Conservation (phyloP, 2,113 vertebrate genomes). For the Amphiprion ocellaris region DNA sequence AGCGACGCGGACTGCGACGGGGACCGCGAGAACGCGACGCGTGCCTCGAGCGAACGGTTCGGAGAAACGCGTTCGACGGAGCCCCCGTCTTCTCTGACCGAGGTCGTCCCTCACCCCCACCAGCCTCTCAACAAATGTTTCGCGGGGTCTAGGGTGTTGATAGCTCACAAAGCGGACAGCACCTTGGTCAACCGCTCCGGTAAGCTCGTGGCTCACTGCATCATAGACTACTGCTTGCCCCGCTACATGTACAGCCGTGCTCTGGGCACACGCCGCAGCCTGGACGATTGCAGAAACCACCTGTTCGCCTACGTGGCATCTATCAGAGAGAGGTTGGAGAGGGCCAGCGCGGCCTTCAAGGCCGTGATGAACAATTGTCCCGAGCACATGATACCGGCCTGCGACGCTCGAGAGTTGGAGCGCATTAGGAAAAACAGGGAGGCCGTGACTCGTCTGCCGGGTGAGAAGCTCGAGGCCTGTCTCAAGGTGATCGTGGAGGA, state of each 20-base stretch:
- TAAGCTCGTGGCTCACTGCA: neutral
- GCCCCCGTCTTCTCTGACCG: too few species aligned
- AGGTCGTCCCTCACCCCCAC: neutral
- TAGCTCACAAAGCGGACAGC: neutral
- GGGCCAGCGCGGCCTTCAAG: neutral
- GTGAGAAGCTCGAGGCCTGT: neutral
- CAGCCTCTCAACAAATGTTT: neutral
- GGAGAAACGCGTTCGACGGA: too few species aligned
- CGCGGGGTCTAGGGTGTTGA: neutral
- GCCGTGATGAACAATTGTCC: slow-evolving; percentile 10
- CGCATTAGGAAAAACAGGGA: too few species aligned
- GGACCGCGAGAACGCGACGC: too few species aligned
- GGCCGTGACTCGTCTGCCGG: neutral
- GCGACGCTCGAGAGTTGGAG: neutral
- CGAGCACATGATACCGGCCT: slow-evolving; percentile 1
- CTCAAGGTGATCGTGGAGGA: neutral
- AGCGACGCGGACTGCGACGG: too few species aligned
- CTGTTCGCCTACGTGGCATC: fast-evolving
- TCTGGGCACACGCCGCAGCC: too few species aligned
- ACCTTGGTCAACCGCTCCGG: neutral
- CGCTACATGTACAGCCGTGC: neutral
- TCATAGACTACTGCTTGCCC: neutral
- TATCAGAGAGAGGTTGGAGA: neutral
- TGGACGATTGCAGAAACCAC: too few species aligned
- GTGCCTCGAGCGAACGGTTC: too few species aligned